Base-by-base conservation (phyloP, 2,888 invertebrate genomes). In the Apamea epomidion region DNA sequence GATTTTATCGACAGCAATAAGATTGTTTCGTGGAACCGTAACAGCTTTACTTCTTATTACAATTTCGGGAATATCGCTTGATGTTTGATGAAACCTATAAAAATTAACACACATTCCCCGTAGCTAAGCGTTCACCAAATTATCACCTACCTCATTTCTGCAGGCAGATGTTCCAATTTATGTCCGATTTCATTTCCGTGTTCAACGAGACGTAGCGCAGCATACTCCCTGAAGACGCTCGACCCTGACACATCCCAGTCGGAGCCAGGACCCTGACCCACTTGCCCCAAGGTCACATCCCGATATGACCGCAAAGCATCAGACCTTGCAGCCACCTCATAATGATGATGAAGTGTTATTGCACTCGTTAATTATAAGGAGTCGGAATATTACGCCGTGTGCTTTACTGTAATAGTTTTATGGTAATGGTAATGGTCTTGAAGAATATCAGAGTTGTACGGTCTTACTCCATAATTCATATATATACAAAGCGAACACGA, bases 261-360 rank as follows among this genome's bases (percentile, higher is more conserved):
- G 42, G 7, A 62, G 51, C 32, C 64, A 62, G 42, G 69, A 68
- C 77, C 77, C 75, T 81, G 81, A 81, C 85, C 85, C 48, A 60
- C 45, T 70, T 42, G 42, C 16, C 3, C 16, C 69, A 78, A 70
- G 81, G 85, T 67, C 72, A 62, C 64, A 7, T 69, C 65, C 75
- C 68, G 68, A 32, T 25, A 68, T 48, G 54, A 45, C 71, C 86
- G 70, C 69, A 32, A 76, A 14, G 25, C 51, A 42, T 6, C 32
- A 65, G 76, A 67, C 83, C 74, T 78, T 65, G 74, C 74, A 60
- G 48, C 68, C 74, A 60, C 74, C 74, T 42, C 48, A 42, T 89
- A 84, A 89, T 84, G 78, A 86, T 90, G 84, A 89, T 77, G 70
- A 62, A 89, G 74, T 74, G 78, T 86, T 89, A 89, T 89, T 90